A percentile compares a stretch with the other conserved stretches of the same genome.
Conservation (phyloP, 2,797 vertebrate species). For the Notamacropus eugenii region DNA sequence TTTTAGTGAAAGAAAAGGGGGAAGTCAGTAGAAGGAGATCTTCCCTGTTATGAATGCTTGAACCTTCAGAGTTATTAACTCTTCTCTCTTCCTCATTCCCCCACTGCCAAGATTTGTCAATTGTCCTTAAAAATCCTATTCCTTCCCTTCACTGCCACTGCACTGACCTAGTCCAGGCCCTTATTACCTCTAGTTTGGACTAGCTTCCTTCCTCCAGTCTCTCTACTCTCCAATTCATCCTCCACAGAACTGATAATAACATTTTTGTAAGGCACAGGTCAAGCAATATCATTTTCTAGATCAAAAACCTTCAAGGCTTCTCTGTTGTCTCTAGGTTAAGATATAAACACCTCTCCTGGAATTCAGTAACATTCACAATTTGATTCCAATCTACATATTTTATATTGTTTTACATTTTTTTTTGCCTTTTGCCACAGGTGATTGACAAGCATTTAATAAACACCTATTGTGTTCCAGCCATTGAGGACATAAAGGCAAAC, state of each 20-base stretch:
- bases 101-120: not conserved
- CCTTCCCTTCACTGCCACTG: not conserved
- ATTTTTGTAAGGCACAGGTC: not conserved
- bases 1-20: not conserved
- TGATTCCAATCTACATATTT: not conserved
- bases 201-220: not conserved
- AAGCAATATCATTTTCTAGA: not conserved
- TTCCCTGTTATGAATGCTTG: not conserved
- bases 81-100: not conserved
- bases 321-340: not conserved
- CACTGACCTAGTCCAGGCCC: not conserved
- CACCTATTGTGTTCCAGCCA: not conserved
- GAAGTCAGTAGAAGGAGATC: not conserved
- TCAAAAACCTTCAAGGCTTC: not conserved
- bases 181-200: not conserved
- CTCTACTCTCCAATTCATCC: not conserved
- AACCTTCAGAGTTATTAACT: not conserved
- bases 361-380: not conserved
- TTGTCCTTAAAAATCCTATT: not conserved
- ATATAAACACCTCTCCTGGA: not conserved
- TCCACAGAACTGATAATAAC: not conserved
- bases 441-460: not conserved
- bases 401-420: not conserved
- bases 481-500: not conserved
- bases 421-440: not conserved